phyloP scores from a whole-genome alignment of 2,797 vertebrate genomes.

The Semaprochilodus insignis region DNA sequence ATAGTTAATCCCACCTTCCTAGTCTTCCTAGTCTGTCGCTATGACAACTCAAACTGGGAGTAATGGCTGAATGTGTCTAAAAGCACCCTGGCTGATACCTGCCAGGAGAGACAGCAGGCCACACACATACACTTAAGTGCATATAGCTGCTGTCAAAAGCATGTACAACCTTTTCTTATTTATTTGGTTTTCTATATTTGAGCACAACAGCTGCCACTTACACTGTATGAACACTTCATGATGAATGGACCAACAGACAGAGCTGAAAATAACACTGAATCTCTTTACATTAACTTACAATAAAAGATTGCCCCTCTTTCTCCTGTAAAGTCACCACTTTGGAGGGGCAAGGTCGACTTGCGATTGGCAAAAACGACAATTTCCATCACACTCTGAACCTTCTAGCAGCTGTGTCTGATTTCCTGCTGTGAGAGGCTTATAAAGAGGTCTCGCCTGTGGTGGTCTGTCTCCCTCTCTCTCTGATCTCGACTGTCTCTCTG shows the following conservation, averaged over 20 bases:
- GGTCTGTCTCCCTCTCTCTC: neutral
- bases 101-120: neutral
- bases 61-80: slow-evolving; percentile 32
- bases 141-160: neutral
- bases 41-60: slow-evolving; percentile 42
- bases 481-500: neutral
- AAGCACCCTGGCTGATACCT: slow-evolving; percentile 31
- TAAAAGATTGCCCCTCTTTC: too few species aligned
- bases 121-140: neutral
- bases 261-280: too few species aligned
- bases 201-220: neutral
- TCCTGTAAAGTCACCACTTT: too few species aligned
- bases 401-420: slow-evolving; percentile 1
- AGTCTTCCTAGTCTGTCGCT: slow-evolving; percentile 32
- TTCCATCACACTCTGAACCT: slow-evolving; percentile 4
- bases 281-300: too few species aligned
- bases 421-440: neutral
- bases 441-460: neutral
- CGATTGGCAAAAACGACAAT: neutral
- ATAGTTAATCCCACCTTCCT: slow-evolving; percentile 15
- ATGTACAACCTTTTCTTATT: neutral
- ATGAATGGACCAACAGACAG: too few species aligned
- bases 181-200: neutral
- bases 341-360: too few species aligned
- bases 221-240: too few species aligned